Percentiles rank a stretch among this genome's conserved stretches.
Conservation (phyloP, 2,113 vertebrate genomes). For the Scatophagus argus region DNA sequence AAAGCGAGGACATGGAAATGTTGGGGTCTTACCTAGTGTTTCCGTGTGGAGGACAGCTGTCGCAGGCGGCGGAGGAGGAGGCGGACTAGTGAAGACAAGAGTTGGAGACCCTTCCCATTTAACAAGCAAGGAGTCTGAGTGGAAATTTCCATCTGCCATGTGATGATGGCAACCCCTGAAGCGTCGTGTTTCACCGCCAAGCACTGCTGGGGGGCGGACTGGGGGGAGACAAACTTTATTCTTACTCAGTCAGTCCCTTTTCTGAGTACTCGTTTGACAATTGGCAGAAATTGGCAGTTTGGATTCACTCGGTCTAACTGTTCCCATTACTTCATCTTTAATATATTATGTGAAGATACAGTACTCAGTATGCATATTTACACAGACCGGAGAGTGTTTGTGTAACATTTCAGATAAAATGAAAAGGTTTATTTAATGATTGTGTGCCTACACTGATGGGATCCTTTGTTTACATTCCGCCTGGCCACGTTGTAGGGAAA, state of each 20-base stretch:
- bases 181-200: slow-evolving; percentile 75
- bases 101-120: slow-evolving; percentile 76
- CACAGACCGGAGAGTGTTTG: not conserved
- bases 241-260: not conserved
- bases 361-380: not conserved
- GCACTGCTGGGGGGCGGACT: slow-evolving; percentile 46
- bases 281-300: too few species aligned
- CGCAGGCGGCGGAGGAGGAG: slow-evolving; percentile 54
- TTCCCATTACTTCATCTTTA: not conserved
- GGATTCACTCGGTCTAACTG: not conserved
- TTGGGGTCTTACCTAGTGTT: slow-evolving; percentile 61
- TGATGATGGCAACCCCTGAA: slow-evolving; percentile 71
- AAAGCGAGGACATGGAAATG: not conserved
- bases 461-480: slow-evolving; percentile 62
- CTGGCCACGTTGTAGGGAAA: slow-evolving; percentile 37
- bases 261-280: not conserved
- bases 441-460: not conserved
- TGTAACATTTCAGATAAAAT: not conserved
- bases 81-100: slow-evolving; percentile 57
- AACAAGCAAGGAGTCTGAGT: slow-evolving; percentile 72
- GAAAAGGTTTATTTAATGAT: slow-evolving; percentile 20
- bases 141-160: slow-evolving; percentile 85
- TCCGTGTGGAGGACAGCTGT: slow-evolving; percentile 47
- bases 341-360: too few species aligned
- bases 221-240: slow-evolving; percentile 32